These are phyloP conservation scores for Mayetiola destructor DNA, from an alignment of 2,888 invertebrate species.

Conservation along the genomic window DNA sequence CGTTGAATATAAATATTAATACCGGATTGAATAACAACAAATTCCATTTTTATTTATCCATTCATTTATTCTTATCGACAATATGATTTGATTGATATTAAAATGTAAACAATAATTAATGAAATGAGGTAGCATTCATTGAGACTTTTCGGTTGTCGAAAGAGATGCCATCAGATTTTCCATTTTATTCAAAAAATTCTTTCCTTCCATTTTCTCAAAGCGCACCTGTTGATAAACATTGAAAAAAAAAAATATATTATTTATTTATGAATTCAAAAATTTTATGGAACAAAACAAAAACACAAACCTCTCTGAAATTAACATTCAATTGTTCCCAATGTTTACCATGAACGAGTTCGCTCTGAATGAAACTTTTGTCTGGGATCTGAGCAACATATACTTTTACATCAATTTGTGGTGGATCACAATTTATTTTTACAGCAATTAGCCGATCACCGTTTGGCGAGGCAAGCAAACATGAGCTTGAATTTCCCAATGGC, in stretches of 20 bases:
- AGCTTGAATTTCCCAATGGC: slow-evolving; percentile 82
- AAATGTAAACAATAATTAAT: no score
- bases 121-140: no score
- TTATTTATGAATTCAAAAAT: neutral
- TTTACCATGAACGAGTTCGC: slow-evolving; percentile 72
- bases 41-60: no score
- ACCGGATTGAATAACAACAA: no score
- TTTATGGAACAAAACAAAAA: neutral
- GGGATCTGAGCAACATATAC: slow-evolving; percentile 83
- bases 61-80: no score
- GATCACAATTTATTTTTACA: slow-evolving; percentile 79
- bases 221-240: slow-evolving; percentile 38
- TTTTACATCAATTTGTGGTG: slow-evolving; percentile 70
- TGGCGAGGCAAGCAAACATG: slow-evolving; percentile 80
- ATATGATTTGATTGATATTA: no score
- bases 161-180: slow-evolving; percentile 77
- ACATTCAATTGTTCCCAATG: slow-evolving; percentile 93
- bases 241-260: slow-evolving; percentile 14
- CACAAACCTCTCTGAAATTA: slow-evolving; percentile 64
- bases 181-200: slow-evolving; percentile 92
- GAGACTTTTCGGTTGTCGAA: slow-evolving; percentile 23
- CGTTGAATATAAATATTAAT: no score
- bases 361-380: slow-evolving; percentile 73
- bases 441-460: slow-evolving; percentile 78
- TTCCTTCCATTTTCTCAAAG: slow-evolving; percentile 89